A percentile compares a stretch with the other conserved stretches of the same genome.
These are phyloP conservation scores for Alligator sinensis DNA, from an alignment of 2,113 vertebrate species.

Conservation along the genomic window DNA sequence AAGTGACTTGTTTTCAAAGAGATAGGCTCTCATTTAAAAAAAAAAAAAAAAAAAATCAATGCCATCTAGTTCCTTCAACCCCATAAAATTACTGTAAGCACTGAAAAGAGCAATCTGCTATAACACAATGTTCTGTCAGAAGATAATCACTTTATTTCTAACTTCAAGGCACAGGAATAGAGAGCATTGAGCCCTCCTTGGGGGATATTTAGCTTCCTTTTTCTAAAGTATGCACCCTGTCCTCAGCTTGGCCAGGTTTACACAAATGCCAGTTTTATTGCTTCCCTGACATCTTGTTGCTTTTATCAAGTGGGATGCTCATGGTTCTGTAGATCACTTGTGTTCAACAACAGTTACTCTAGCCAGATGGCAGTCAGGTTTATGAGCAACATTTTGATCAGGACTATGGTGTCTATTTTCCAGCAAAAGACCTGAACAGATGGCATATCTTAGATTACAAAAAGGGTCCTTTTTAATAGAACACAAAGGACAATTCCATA, in stretches of 20 bases:
- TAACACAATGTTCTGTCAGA: conserved; percentile 3
- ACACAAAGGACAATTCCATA: not conserved
- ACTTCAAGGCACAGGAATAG: conserved; percentile 18
- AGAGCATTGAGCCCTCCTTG: not conserved
- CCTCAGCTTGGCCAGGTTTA: not conserved
- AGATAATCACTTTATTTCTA: conserved; percentile 19
- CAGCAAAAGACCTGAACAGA: not conserved
- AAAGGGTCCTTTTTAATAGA: not conserved
- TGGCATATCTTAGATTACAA: not conserved
- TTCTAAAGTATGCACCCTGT: not conserved
- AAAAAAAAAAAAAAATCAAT: not conserved
- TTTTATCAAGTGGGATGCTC: conserved; percentile 41
- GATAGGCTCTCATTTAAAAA: not conserved
- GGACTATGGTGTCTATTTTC: not conserved
- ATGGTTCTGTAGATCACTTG: conserved; percentile 1
- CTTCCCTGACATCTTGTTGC: conserved; percentile 34
- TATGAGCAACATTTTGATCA: conserved; percentile 25
- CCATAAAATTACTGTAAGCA: conserved; percentile 10
- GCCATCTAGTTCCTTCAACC: conserved; percentile 7
- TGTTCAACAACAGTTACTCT: not conserved
- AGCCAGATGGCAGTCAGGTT: conserved; percentile 24
- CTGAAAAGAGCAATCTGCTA: conserved; percentile 10
- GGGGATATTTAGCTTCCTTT: not conserved
- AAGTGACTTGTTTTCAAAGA: conserved; percentile 71
- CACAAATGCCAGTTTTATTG: conserved; percentile 27